Conservation (phyloP, 2,113 vertebrate genomes). For the Salvelinus alpinus region DNA sequence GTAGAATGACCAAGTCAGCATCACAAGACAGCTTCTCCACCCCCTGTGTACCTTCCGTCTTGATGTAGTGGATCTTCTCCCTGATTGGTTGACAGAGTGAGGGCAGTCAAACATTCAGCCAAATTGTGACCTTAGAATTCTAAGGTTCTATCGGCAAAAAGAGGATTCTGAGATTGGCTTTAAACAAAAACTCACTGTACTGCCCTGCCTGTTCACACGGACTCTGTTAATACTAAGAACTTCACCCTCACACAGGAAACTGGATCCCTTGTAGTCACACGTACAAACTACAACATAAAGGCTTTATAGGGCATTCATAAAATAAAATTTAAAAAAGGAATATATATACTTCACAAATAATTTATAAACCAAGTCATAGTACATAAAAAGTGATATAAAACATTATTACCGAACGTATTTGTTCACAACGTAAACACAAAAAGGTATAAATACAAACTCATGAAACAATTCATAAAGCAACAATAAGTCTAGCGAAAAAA, state of each 20-base stretch:
- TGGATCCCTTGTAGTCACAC: neutral
- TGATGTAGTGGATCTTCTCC: slow-evolving; percentile 98
- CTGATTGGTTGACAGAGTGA: slow-evolving; percentile 64
- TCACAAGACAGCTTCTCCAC: slow-evolving; percentile 97
- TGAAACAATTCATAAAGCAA: too few species aligned
- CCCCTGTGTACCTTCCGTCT: slow-evolving; percentile 90
- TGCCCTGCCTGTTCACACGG: slow-evolving; percentile 2
- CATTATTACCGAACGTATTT: neutral
- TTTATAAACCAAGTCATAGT: too few species aligned
- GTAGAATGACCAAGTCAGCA: slow-evolving; percentile 94
- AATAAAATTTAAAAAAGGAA: too few species aligned
- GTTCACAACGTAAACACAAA: neutral
- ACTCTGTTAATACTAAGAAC: neutral
- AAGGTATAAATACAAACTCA: neutral
- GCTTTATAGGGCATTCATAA: too few species aligned
- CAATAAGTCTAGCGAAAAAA: neutral
- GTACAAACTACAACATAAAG: neutral
- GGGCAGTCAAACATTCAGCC: slow-evolving; percentile 17
- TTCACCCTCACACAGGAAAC: neutral
- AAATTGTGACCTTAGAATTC: neutral
- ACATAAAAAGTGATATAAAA: neutral
- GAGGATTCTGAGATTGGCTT: too few species aligned
- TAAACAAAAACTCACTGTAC: neutral
- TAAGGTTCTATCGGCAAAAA: too few species aligned
- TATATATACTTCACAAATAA: too few species aligned